Evolutionary conservation across 2,113 vertebrate species (phyloP).

Genomic region (Gasterosteus nipponicus): DNA sequence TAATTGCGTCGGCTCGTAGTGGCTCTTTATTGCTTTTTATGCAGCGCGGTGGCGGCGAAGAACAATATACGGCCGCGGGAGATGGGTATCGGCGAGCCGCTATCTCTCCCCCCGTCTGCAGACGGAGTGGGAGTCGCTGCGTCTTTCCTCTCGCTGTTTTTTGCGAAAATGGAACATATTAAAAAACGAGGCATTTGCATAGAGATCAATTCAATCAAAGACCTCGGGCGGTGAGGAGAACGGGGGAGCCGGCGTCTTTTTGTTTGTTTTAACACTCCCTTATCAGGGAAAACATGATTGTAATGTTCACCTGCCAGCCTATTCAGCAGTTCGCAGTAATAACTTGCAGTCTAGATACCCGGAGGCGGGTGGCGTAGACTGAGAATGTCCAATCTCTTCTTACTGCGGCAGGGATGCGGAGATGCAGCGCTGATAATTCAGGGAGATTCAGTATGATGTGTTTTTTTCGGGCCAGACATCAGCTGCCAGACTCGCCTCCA

Average conservation of each 20-base stretch:
- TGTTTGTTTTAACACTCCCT: conserved; percentile 71
- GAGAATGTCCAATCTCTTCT: conserved; percentile 73
- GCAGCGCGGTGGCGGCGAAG: conserved; percentile 50
- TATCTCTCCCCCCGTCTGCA: conserved; percentile 64
- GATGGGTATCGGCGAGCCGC: conserved; percentile 66
- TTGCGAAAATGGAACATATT: conserved; percentile 75
- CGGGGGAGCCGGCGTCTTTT: conserved; percentile 30
- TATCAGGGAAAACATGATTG: conserved; percentile 75
- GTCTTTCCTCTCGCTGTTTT: conserved; percentile 45
- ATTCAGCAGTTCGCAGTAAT: conserved; percentile 74
- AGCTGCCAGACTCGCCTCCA: conserved; percentile 47
- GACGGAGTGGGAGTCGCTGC: conserved; percentile 47
- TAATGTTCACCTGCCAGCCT: conserved; percentile 70
- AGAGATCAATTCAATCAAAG: conserved; percentile 75
- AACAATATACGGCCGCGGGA: conserved; percentile 68
- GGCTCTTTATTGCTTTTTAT: conserved; percentile 77
- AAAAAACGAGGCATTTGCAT: conserved; percentile 72
- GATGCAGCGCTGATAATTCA: conserved; percentile 55
- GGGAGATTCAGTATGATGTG: conserved; percentile 40
- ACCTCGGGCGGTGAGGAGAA: conserved; percentile 53
- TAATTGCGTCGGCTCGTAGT: conserved; percentile 77
- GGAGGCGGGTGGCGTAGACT: conserved; percentile 58
- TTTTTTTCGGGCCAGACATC: conserved; percentile 31
- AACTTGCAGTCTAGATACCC: conserved; percentile 64
- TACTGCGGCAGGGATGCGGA: conserved; percentile 38